These are phyloP conservation scores for Philereme transversata DNA, from an alignment of 2,888 invertebrate genomes.

Conservation along the genomic window DNA sequence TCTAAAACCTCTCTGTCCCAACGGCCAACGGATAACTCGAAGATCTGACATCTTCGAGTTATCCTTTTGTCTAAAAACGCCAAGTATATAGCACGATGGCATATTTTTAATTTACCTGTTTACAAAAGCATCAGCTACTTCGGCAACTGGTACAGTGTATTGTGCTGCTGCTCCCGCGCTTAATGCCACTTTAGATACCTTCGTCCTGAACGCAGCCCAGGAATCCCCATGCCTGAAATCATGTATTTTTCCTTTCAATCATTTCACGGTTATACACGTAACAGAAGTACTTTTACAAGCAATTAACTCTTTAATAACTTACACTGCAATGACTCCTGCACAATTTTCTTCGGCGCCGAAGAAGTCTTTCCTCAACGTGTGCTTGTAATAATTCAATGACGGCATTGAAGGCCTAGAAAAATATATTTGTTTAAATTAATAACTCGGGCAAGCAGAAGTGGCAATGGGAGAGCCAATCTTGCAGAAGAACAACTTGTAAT, in stretches of 20 bases:
- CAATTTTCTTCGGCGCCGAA: slow-evolving; percentile 85
- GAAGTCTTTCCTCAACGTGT: slow-evolving; percentile 86
- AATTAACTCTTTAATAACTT: slow-evolving; percentile 57
- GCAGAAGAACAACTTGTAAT: too few species aligned
- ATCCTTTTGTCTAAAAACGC: not conserved
- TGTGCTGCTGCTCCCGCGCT: slow-evolving; percentile 89
- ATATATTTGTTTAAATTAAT: too few species aligned
- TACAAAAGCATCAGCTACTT: slow-evolving; percentile 88
- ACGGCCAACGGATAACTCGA: too few species aligned
- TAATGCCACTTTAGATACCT: slow-evolving; percentile 91
- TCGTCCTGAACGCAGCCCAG: slow-evolving; percentile 91
- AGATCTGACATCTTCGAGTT: too few species aligned
- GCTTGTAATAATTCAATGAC: slow-evolving; percentile 89
- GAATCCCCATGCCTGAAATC: slow-evolving; percentile 89
- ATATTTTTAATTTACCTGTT: slow-evolving; percentile 65
- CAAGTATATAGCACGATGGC: too few species aligned
- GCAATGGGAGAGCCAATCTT: too few species aligned
- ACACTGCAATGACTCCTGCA: slow-evolving; percentile 90
- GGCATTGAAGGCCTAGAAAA: slow-evolving; percentile 88
- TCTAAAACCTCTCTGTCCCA: too few species aligned
- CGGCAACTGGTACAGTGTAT: slow-evolving; percentile 87
- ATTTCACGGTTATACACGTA: too few species aligned
- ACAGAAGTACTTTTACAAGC: too few species aligned
- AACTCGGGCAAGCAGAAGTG: too few species aligned
- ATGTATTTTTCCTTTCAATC: not conserved